Conservation (phyloP, 2,888 invertebrate species). For the Pteria penguin region DNA sequence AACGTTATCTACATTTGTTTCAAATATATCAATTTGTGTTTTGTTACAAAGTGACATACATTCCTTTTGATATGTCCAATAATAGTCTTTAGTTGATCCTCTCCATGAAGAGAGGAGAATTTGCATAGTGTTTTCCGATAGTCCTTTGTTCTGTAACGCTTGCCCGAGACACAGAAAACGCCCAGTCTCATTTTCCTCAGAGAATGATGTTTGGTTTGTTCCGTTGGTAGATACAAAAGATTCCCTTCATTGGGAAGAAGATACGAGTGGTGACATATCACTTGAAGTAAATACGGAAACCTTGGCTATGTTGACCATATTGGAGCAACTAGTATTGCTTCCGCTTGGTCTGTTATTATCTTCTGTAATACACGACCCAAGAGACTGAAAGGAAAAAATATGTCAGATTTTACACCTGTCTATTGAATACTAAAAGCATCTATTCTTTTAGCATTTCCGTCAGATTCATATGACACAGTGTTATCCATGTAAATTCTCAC, state of each 20-base stretch:
- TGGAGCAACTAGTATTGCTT: slow-evolving; percentile 34
- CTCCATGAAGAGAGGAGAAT: slow-evolving; percentile 48
- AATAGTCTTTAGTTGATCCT: slow-evolving; percentile 38
- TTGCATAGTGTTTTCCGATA: slow-evolving; percentile 36
- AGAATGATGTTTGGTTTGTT: slow-evolving; percentile 20
- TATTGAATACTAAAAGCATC: slow-evolving; percentile 47
- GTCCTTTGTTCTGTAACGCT: slow-evolving; percentile 22
- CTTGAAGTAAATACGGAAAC: slow-evolving; percentile 18
- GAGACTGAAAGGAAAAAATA: slow-evolving; percentile 49
- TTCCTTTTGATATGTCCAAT: slow-evolving; percentile 40
- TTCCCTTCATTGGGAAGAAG: slow-evolving; percentile 22
- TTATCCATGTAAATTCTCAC: slow-evolving; percentile 23
- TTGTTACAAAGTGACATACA: slow-evolving; percentile 36
- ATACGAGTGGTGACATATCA: slow-evolving; percentile 8
- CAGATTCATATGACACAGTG: slow-evolving; percentile 25
- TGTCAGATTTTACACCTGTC: slow-evolving; percentile 27
- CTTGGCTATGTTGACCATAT: slow-evolving; percentile 41
- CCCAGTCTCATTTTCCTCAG: slow-evolving; percentile 42
- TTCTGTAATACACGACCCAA: slow-evolving; percentile 40
- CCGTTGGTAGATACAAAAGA: slow-evolving; percentile 14
- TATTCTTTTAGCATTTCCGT: slow-evolving; percentile 29
- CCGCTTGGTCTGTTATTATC: slow-evolving; percentile 23
- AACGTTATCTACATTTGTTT: slow-evolving; percentile 4
- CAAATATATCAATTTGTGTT: slow-evolving; percentile 18
- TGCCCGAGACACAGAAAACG: slow-evolving; percentile 46